phyloP scores from a whole-genome alignment of 2,888 invertebrate genomes.

The Augochlorella aurata region DNA sequence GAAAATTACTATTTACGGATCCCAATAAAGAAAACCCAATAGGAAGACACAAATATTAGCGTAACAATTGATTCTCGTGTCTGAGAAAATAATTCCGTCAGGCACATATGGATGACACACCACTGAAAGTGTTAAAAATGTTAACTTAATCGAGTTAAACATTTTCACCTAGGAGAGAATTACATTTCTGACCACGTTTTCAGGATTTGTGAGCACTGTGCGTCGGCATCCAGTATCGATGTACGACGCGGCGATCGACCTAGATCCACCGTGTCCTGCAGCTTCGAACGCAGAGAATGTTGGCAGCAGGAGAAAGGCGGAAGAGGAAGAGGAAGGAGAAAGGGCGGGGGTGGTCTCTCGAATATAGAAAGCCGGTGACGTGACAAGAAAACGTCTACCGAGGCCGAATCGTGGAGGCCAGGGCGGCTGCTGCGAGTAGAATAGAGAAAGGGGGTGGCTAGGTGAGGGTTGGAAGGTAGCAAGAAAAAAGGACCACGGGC shows the following conservation, averaged over 20 bases:
- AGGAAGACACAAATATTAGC: too few relatives aligned
- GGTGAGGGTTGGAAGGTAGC: background rate
- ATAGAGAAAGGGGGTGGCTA: background rate
- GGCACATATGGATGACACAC: too few relatives aligned
- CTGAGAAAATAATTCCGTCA: too few relatives aligned
- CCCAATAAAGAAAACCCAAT: too few relatives aligned
- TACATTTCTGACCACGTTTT: too few relatives aligned
- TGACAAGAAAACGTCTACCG: slow-evolving; percentile 33
- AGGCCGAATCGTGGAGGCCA: background rate
- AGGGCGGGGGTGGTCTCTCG: background rate
- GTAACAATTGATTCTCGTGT: too few relatives aligned
- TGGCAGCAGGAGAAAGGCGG: background rate
- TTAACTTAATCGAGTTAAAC: too few relatives aligned
- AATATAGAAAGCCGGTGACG: slow-evolving; percentile 15
- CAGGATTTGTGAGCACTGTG: too few relatives aligned
- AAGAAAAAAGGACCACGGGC: slow-evolving; percentile 14
- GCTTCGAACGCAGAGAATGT: background rate
- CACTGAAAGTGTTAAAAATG: too few relatives aligned
- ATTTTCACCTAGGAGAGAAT: too few relatives aligned
- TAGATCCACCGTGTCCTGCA: slow-evolving; percentile 1
- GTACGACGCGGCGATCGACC: slow-evolving; percentile 50
- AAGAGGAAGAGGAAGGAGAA: background rate
- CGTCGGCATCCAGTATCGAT: slow-evolving; percentile 62
- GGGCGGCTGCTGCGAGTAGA: background rate
- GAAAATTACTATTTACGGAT: too few relatives aligned